These are phyloP conservation scores for Rostratula benghalensis DNA, from an alignment of 2,113 vertebrate species.

Conservation along the genomic window DNA sequence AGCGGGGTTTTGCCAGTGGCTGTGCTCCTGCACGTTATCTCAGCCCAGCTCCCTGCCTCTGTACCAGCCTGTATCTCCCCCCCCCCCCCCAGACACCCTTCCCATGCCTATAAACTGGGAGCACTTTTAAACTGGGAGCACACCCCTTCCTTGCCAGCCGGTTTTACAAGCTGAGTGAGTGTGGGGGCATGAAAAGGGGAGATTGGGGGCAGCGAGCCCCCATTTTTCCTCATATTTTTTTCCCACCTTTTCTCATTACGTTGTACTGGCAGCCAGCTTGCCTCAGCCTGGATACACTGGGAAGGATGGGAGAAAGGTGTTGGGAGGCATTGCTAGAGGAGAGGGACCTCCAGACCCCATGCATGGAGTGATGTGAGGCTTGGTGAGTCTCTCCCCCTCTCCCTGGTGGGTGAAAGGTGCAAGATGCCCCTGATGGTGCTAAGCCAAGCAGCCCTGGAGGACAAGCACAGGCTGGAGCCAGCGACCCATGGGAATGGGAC, in stretches of 20 bases:
- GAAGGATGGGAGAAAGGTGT: background rate
- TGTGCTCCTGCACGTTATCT: background rate
- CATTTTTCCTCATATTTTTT: background rate
- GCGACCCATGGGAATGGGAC: rapidly evolving
- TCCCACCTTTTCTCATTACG: background rate
- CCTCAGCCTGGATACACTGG: background rate
- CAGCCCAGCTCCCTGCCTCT: background rate
- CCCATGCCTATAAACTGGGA: background rate
- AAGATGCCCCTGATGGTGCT: rapidly evolving
- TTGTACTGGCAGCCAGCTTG: background rate
- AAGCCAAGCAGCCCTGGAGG: background rate
- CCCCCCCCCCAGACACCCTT: background rate
- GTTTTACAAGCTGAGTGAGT: background rate
- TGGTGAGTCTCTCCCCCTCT: background rate
- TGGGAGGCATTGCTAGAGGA: background rate
- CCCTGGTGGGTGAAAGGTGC: background rate
- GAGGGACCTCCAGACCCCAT: background rate
- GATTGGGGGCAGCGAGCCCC: background rate
- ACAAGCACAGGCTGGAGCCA: background rate
- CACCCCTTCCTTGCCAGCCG: background rate
- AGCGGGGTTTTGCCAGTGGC: background rate
- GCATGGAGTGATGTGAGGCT: rapidly evolving
- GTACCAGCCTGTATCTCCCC: background rate
- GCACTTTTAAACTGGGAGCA: background rate
- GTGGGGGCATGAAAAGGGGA: rapidly evolving